Percentiles rank a stretch among this genome's conserved stretches.
Conservation (phyloP, 2,113 vertebrate genomes). For the Australoheros scitulus region DNA sequence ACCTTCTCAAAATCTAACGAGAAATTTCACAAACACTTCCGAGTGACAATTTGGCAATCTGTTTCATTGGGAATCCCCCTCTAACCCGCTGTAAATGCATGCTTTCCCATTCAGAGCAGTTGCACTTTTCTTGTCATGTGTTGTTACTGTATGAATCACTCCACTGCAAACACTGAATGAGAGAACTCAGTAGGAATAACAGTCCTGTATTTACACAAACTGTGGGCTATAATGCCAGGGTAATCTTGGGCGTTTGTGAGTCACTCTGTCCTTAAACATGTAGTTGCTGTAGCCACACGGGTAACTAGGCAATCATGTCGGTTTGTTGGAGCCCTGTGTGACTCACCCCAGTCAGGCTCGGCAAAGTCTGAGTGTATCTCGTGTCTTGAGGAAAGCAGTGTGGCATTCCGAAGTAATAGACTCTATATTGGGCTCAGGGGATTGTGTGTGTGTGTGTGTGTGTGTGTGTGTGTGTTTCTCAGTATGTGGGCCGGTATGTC, state of each 20-base stretch:
- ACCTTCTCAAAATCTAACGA: background rate
- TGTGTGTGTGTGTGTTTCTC: conserved; percentile 45
- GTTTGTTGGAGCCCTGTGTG: conserved; percentile 47
- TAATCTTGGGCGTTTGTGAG: conserved; percentile 63
- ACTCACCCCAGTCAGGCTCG: conserved; percentile 45
- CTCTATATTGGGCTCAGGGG: conserved; percentile 63
- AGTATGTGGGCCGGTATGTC: conserved; percentile 61
- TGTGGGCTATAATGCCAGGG: conserved; percentile 66
- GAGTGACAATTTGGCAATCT: background rate
- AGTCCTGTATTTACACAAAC: conserved; percentile 60
- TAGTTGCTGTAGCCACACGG: conserved; percentile 41
- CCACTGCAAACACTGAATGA: conserved; percentile 58
- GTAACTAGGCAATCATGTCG: conserved; percentile 47
- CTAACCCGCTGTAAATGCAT: background rate
- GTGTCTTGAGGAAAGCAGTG: conserved; percentile 53
- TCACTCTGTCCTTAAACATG: conserved; percentile 65
- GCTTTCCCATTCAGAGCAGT: conserved; percentile 3
- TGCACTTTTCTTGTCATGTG: conserved; percentile 35
- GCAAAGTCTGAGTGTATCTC: conserved; percentile 26
- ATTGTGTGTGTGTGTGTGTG: conserved; percentile 24
- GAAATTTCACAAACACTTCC: conserved; percentile 21
- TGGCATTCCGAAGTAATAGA: conserved; percentile 64
- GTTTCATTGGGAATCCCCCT: conserved; percentile 11
- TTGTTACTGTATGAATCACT: conserved; percentile 57
- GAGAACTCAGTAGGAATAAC: conserved; percentile 56